Evolutionary conservation across 2,113 vertebrate genomes (phyloP), one percentile per base, ranked within the genome.

Genomic region (Rhea pennata): DNA sequence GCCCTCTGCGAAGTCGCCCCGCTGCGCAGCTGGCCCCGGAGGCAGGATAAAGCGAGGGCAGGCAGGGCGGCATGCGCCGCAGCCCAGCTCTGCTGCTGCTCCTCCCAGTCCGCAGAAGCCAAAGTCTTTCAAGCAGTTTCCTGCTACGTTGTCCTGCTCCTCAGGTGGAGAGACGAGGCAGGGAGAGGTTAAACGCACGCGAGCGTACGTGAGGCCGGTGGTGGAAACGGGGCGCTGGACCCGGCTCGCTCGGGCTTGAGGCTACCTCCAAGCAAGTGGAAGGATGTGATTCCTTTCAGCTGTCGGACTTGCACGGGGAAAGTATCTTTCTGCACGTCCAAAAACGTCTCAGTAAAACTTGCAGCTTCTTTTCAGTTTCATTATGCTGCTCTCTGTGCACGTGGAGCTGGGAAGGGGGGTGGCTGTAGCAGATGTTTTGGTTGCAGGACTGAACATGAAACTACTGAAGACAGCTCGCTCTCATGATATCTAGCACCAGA

Each of bases 331-430:
- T 6, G 2, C 0, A 2, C 1, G 1, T 40, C 20, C 15, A 15
- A 24, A 66, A 67, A 4, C 1, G 10, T 42, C 76, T 36, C 0
- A 1, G 79, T 15, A 3, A 2, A 8, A 8, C 71, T 48, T 13
- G 9, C 1, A 2, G 33, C 16, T 81, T 24, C 54, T 36, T 81
- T 24, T 58, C 29, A 26, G 42, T 17, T 50, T 13, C 0, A 7
- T 40, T 5, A 5, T 2, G 1, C 8, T 2, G 77, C 44, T 5
- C 1, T 2, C 51, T 1, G 5, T 0, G 42, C 2, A 0, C 0
- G 21, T 39, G 26, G 51, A 0, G 5, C 56, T 51, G 26, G 3
- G 1, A 7, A 33, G 66, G 24, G 39, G 50, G 40, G 31, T 8
- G 16, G 54, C 54, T 42, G 69, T 39, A 21, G 44, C 48, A 13